Conservation (phyloP, 2,113 vertebrate genomes). For the Bolborhynchus lineola region DNA sequence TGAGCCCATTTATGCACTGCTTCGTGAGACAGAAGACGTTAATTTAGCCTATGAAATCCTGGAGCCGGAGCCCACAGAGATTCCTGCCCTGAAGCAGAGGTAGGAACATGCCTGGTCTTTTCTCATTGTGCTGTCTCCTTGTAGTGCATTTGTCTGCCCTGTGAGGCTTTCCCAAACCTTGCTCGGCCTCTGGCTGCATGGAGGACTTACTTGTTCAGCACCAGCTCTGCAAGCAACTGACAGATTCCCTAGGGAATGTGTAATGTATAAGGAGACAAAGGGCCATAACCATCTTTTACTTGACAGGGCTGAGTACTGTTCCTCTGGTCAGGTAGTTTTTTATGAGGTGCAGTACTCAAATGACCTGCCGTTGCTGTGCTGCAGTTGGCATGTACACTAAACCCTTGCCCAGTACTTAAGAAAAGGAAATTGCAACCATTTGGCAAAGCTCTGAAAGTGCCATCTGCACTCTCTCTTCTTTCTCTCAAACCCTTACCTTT, state of each 20-base stretch:
- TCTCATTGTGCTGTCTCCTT: background rate
- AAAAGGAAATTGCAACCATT: background rate
- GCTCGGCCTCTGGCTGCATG: background rate
- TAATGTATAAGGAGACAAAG: background rate
- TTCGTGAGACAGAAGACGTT: conserved; percentile 92
- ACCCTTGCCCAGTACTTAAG: background rate
- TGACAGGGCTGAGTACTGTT: background rate
- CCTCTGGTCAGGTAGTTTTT: background rate
- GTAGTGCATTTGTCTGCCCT: accelerated
- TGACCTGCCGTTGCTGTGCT: background rate
- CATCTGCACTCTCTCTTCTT: background rate
- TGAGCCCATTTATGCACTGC: conserved; percentile 92
- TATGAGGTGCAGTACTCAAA: background rate
- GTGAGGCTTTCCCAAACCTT: background rate
- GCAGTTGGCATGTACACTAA: background rate
- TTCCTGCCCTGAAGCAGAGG: conserved; percentile 95
- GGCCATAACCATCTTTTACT: background rate
- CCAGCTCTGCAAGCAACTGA: background rate
- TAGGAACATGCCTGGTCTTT: conserved; percentile 5
- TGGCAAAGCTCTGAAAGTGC: background rate
- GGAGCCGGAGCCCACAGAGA: conserved; percentile 94
- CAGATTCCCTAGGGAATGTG: background rate
- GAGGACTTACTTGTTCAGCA: background rate
- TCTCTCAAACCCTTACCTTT: background rate
- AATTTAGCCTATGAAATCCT: conserved; percentile 93